A percentile compares a stretch with the other conserved stretches of the same genome.
Evolutionary conservation across 2,113 vertebrate genomes (phyloP).

Genomic region (Pseudopipra pipra): DNA sequence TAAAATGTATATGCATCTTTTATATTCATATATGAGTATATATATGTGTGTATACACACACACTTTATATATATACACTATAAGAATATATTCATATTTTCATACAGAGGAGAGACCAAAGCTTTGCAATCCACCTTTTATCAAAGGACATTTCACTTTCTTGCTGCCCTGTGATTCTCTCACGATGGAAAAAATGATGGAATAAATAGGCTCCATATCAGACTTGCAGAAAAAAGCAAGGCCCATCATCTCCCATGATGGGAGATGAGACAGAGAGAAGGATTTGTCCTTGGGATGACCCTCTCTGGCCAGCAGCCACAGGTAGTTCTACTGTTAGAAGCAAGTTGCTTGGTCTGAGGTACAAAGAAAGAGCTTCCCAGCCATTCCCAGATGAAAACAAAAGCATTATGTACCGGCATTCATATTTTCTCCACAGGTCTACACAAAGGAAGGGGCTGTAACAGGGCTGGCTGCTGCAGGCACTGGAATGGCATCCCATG

Average conservation of each 20-base stretch:
- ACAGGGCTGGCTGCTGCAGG: constrained; percentile 83
- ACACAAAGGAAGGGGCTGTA: constrained; percentile 81
- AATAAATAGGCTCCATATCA: background rate
- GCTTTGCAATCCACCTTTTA: background rate
- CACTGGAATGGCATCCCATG: constrained; percentile 81
- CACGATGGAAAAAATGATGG: background rate
- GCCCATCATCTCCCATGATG: no score
- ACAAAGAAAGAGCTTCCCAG: background rate
- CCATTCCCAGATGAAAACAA: background rate
- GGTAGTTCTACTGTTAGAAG: background rate
- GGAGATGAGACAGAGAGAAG: background rate
- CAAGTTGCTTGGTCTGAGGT: background rate
- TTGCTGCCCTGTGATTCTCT: background rate
- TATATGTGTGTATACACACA: background rate
- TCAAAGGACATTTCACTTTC: background rate
- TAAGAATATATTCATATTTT: background rate
- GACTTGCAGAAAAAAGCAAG: background rate
- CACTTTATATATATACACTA: background rate
- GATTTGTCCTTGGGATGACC: background rate
- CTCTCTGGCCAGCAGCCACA: background rate
- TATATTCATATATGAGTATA: background rate
- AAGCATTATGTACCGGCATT: constrained; percentile 80
- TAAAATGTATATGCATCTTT: background rate
- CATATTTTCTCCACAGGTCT: constrained; percentile 89
- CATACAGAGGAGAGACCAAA: background rate